Conservation (phyloP, 2,113 vertebrate species). For the Balaeniceps rex region DNA sequence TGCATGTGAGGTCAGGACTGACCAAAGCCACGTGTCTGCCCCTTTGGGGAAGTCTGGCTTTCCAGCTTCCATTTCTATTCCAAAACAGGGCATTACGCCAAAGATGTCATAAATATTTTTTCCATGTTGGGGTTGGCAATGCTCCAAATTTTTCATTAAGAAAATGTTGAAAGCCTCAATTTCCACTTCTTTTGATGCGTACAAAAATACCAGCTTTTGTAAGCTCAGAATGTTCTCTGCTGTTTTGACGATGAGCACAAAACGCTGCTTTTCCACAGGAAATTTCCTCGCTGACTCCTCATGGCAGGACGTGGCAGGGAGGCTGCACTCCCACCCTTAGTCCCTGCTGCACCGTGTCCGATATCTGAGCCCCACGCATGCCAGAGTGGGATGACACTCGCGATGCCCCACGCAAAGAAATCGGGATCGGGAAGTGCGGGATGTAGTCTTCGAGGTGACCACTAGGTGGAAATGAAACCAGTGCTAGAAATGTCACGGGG, state of each 20-base stretch:
- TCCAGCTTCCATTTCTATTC: not conserved
- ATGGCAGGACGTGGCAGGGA: not conserved
- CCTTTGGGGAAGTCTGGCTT: not conserved
- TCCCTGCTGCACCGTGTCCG: not conserved
- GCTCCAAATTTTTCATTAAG: not conserved
- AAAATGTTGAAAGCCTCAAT: not conserved
- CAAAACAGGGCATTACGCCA: not conserved
- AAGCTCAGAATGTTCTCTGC: not conserved
- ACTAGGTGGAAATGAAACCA: conserved; percentile 1
- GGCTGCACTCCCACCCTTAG: not conserved
- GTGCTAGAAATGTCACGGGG: not conserved
- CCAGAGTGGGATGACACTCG: accelerated
- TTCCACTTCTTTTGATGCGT: not conserved
- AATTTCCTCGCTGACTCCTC: not conserved
- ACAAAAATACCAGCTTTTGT: accelerated
- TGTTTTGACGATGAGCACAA: not conserved
- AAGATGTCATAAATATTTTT: not conserved
- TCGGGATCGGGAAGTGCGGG: not conserved
- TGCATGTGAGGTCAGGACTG: not conserved
- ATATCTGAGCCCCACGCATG: accelerated
- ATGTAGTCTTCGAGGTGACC: not conserved
- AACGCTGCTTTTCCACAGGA: not conserved
- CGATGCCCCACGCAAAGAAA: accelerated
- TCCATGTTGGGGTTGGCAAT: not conserved
- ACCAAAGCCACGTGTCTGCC: not conserved